A percentile compares a stretch with the other conserved stretches of the same genome.
Evolutionary conservation across 2,888 invertebrate species (phyloP).

Genomic region (Pseudeuparius sepicola): DNA sequence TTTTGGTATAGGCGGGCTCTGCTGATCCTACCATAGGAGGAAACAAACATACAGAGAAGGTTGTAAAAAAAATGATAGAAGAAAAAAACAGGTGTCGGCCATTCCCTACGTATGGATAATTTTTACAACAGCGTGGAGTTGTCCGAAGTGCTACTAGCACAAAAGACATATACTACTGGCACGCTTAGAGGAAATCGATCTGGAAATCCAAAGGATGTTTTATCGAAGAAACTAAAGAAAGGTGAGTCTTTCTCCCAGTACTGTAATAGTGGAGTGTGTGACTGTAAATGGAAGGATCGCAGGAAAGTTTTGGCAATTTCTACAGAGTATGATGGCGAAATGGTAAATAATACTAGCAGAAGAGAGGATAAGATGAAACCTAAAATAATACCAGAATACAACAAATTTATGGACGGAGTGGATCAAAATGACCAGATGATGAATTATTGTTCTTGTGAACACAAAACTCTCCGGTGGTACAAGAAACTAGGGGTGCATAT

Average conservation of each 20-base stretch:
- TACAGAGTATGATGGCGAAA: constrained; percentile 18
- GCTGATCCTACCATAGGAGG: constrained; percentile 14
- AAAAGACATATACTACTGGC: constrained; percentile 21
- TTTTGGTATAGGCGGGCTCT: constrained; percentile 17
- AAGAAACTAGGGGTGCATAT: constrained; percentile 25
- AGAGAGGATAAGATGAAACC: no score
- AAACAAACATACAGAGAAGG: constrained; percentile 15
- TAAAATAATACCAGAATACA: no score
- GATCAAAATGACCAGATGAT: constrained; percentile 26
- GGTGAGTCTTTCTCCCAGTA: constrained; percentile 16
- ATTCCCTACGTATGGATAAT: constrained; percentile 23
- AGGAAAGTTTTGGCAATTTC: constrained; percentile 27
- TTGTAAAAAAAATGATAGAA: constrained; percentile 18
- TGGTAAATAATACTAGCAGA: no score
- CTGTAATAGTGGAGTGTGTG: constrained; percentile 14
- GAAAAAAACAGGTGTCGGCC: constrained; percentile 16
- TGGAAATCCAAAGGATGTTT: constrained; percentile 18
- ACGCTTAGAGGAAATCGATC: constrained; percentile 19
- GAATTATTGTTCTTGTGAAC: constrained; percentile 24
- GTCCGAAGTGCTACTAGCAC: constrained; percentile 15
- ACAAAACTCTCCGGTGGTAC: constrained; percentile 24
- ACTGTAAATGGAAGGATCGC: constrained; percentile 23
- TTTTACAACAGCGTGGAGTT: constrained; percentile 24
- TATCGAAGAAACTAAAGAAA: constrained; percentile 18
- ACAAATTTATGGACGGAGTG: constrained; percentile 16